These are phyloP conservation scores for Hiodon tergisus DNA, from an alignment of 2,113 vertebrate genomes.

Conservation along the genomic window DNA sequence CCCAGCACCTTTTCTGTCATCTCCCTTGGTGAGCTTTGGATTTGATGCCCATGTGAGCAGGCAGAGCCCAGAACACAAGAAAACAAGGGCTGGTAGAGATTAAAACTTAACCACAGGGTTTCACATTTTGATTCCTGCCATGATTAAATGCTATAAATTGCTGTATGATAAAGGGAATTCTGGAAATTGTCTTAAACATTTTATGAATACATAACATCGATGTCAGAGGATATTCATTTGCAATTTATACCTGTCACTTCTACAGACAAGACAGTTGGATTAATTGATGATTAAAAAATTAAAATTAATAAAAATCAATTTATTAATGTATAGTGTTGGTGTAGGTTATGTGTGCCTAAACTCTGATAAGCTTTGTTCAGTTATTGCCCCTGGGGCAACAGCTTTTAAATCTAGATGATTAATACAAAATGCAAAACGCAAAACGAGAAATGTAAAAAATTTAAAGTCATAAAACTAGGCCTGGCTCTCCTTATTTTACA, in stretches of 20 bases:
- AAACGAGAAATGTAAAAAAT: conserved; percentile 7
- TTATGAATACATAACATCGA: too few species aligned
- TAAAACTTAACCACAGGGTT: background rate
- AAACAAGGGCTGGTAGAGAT: background rate
- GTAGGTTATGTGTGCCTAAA: too few species aligned
- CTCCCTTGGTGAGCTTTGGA: background rate
- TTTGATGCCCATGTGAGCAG: background rate
- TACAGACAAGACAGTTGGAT: too few species aligned
- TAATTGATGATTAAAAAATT: too few species aligned
- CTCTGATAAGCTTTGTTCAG: background rate
- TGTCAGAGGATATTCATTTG: too few species aligned
- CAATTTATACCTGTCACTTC: too few species aligned
- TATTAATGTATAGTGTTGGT: too few species aligned
- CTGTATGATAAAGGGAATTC: too few species aligned
- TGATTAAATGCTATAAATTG: too few species aligned
- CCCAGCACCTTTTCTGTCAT: background rate
- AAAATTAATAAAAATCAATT: too few species aligned
- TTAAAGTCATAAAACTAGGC: conserved; percentile 6
- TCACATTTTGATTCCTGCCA: background rate
- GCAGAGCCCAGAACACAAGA: too few species aligned
- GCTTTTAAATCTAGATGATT: background rate
- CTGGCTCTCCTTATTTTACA: background rate
- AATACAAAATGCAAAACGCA: background rate
- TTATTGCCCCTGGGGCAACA: background rate
- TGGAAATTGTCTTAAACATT: too few species aligned